Evolutionary conservation across 2,797 vertebrate genomes (phyloP).

Genomic region (Petrocephalus sullivani): DNA sequence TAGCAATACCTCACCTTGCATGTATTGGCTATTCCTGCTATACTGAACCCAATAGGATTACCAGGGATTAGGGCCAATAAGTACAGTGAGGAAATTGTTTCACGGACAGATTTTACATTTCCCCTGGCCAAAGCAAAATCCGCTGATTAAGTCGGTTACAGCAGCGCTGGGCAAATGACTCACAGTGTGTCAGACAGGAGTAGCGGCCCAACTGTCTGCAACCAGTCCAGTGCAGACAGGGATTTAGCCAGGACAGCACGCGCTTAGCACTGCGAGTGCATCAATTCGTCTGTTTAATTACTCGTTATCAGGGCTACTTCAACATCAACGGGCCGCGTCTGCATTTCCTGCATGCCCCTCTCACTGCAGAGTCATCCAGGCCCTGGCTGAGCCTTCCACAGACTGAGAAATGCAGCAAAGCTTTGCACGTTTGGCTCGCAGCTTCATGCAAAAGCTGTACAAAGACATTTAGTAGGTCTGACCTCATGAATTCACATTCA

Average conservation of each 20-base stretch:
- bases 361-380: not conserved
- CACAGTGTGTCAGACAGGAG: constrained; percentile 34
- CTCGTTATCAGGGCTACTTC: not conserved
- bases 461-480: not conserved
- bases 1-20: constrained; percentile 41
- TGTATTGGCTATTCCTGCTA: constrained; percentile 35
- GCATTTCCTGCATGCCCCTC: not conserved
- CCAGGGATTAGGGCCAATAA: constrained; percentile 60
- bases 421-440: not conserved
- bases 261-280: not conserved
- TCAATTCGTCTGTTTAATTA: constrained; percentile 26
- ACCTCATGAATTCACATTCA: not conserved
- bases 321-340: not conserved
- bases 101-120: constrained; percentile 52
- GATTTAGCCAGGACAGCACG: constrained; percentile 31
- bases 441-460: not conserved
- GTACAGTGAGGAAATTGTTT: constrained; percentile 56
- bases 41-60: constrained; percentile 60
- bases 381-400: too few relatives aligned
- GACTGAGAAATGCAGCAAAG: not conserved
- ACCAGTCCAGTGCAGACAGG: constrained; percentile 24
- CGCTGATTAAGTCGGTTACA: constrained; percentile 46
- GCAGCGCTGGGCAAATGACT: constrained; percentile 32
- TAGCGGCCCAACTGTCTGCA: not conserved
- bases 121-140: constrained; percentile 47